Conservation (phyloP, 2,888 invertebrate species). For the Clunio marinus region DNA sequence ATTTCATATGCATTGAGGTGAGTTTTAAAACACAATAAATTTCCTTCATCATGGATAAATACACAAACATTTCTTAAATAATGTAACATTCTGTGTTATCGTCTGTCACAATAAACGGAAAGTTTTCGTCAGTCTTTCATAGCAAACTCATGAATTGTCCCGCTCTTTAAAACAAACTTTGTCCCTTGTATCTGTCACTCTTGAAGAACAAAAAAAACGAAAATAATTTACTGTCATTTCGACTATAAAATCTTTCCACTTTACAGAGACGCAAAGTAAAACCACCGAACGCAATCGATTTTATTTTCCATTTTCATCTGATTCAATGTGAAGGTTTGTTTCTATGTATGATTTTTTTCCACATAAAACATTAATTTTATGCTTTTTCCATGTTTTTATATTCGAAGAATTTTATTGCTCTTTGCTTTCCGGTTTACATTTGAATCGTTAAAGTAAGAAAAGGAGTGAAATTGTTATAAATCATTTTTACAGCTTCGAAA, state of each 20-base stretch:
- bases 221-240: conserved; percentile 35
- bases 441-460: neutral
- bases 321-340: neutral
- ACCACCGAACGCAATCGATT: conserved; percentile 13
- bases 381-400: neutral
- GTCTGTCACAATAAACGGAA: no score
- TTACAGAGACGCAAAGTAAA: neutral
- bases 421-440: neutral
- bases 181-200: neutral
- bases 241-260: conserved; percentile 25
- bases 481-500: conserved; percentile 4
- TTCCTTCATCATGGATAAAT: no score
- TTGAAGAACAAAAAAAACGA: neutral
- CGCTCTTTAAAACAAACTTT: neutral
- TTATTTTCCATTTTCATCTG: conserved; percentile 15
- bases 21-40: neutral
- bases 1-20: neutral
- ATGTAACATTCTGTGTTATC: no score
- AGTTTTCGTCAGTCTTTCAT: no score
- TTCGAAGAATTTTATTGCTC: conserved; percentile 11
- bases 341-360: neutral
- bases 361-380: conserved; percentile 23
- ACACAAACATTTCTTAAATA: no score
- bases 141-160: neutral
- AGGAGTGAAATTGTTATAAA: conserved; percentile 14